Conservation (phyloP, 2,113 vertebrate genomes). For the Mormyrus lacerda region DNA sequence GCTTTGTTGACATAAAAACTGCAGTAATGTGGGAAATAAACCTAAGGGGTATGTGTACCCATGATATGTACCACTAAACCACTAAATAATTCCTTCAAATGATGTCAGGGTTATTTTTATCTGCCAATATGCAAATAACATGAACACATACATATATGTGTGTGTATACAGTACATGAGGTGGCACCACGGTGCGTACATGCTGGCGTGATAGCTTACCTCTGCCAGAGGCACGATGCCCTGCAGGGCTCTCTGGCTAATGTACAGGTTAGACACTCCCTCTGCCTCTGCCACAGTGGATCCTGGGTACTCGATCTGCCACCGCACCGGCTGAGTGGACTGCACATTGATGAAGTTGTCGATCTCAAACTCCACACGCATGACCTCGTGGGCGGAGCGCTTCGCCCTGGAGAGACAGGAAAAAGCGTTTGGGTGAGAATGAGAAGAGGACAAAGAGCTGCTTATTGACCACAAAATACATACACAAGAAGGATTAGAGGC, state of each 20-base stretch:
- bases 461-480: not conserved
- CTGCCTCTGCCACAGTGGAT: slow-evolving; percentile 54
- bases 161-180: not conserved
- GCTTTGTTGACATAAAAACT: not conserved
- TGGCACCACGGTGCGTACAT: not conserved
- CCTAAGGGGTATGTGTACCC: not conserved
- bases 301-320: slow-evolving; percentile 82
- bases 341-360: slow-evolving; percentile 72
- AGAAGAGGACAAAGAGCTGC: not conserved
- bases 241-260: slow-evolving; percentile 73
- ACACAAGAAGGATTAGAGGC: not conserved
- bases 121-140: not conserved
- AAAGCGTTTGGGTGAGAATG: not conserved
- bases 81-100: not conserved
- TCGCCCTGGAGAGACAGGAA: slow-evolving; percentile 55
- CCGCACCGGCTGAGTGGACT: slow-evolving; percentile 77
- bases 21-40: not conserved
- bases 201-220: slow-evolving; percentile 56
- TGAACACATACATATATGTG: not conserved
- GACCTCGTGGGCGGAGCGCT: slow-evolving; percentile 74
- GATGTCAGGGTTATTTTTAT: not conserved
- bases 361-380: slow-evolving; percentile 87
- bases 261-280: slow-evolving; percentile 76
- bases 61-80: not conserved
- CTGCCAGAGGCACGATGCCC: slow-evolving; percentile 80